These are phyloP conservation scores for Okapia johnstoni DNA, from an alignment of 2,113 vertebrate species.

Conservation along the genomic window DNA sequence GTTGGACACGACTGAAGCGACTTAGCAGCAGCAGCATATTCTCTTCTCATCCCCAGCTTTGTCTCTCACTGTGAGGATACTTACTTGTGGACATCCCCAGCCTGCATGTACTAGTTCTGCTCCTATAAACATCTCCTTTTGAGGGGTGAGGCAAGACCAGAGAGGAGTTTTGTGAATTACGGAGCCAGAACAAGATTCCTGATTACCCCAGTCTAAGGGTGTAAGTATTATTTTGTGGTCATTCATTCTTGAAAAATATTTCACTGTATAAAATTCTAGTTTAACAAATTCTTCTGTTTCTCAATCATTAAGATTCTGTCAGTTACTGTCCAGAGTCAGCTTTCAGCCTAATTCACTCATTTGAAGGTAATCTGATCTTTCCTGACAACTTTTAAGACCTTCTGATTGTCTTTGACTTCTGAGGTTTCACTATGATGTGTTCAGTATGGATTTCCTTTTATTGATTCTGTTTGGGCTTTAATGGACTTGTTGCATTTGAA, in stretches of 20 bases:
- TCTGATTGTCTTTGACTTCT: background rate
- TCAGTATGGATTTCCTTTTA: background rate
- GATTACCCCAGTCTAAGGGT: background rate
- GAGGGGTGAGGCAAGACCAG: background rate
- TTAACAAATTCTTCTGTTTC: background rate
- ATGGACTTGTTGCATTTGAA: background rate
- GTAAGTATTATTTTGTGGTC: background rate
- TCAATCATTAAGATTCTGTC: background rate
- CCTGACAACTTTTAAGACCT: background rate
- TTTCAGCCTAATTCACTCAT: background rate
- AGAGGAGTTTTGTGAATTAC: background rate
- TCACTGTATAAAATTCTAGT: background rate
- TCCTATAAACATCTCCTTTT: background rate
- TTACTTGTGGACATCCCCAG: rapidly evolving
- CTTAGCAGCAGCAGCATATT: background rate
- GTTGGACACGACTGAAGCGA: too few species aligned
- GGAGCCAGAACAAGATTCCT: background rate
- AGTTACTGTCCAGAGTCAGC: background rate
- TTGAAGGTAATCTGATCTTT: background rate
- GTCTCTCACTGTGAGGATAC: background rate
- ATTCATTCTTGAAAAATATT: background rate
- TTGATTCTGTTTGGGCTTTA: background rate
- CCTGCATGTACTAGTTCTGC: background rate
- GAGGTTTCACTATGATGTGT: background rate
- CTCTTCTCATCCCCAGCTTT: background rate